These are phyloP conservation scores for Clostera curtula DNA, from an alignment of 2,888 invertebrate genomes.

Conservation along the genomic window DNA sequence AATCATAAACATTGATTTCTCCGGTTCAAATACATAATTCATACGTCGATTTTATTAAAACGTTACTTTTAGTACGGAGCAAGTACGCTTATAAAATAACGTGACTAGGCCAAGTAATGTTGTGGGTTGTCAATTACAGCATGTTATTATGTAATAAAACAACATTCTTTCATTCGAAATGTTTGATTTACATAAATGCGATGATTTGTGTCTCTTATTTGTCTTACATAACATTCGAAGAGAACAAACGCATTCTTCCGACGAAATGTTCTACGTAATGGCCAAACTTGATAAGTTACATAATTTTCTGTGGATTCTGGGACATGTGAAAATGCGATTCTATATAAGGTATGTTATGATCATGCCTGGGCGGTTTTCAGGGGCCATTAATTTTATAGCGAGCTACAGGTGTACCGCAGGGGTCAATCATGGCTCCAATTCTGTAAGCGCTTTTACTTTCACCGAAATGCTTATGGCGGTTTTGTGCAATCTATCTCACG, in stretches of 20 bases:
- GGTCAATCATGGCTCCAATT: constrained; percentile 42
- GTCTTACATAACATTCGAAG: constrained; percentile 18
- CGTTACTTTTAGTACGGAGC: too few species aligned
- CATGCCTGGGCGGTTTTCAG: background rate
- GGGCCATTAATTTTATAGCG: constrained; percentile 11
- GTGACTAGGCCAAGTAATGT: constrained; percentile 16
- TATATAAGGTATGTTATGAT: constrained; percentile 10
- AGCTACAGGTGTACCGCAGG: constrained; percentile 45
- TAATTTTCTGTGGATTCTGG: constrained; percentile 18
- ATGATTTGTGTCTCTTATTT: constrained; percentile 30
- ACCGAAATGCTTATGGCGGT: constrained; percentile 36
- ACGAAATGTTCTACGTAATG: constrained; percentile 16
- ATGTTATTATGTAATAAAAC: constrained; percentile 32
- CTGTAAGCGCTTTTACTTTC: constrained; percentile 61
- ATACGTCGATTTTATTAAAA: constrained; percentile 8
- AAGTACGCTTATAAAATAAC: constrained; percentile 11
- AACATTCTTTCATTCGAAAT: constrained; percentile 31
- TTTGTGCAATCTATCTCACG: constrained; percentile 25
- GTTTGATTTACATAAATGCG: constrained; percentile 36
- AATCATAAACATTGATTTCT: constrained; percentile 15
- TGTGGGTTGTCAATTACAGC: constrained; percentile 17
- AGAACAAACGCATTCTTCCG: constrained; percentile 21
- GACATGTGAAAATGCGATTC: constrained; percentile 13
- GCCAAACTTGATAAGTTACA: constrained; percentile 11
- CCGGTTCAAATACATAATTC: constrained; percentile 10